Evolutionary conservation across 2,113 vertebrate species (phyloP).

Genomic region (Furnarius figulus): DNA sequence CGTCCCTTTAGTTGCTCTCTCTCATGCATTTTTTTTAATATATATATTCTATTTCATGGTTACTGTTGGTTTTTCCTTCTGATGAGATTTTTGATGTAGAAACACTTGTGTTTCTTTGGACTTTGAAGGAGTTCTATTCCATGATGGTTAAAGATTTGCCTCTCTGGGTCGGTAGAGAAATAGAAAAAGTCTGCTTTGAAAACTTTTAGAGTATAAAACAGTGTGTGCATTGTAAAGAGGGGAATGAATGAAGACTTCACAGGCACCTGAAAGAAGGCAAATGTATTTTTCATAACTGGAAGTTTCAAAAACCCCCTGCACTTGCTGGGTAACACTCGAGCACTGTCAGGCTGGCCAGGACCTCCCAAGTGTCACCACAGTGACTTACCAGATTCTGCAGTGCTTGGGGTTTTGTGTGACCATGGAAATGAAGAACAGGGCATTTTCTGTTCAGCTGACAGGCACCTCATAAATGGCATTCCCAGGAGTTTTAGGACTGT

Average conservation of each 20-base stretch:
- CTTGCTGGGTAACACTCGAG: background rate
- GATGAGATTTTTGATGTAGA: background rate
- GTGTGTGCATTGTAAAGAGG: background rate
- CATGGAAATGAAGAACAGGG: rapidly evolving
- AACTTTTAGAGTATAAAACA: background rate
- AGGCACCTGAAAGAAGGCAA: background rate
- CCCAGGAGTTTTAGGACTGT: background rate
- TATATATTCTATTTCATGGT: background rate
- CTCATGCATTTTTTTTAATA: background rate
- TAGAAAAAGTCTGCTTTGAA: background rate
- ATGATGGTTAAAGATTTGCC: background rate
- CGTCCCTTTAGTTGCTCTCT: background rate
- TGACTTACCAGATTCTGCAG: background rate
- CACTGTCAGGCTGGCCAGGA: background rate
- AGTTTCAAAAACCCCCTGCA: background rate
- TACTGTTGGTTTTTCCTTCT: background rate
- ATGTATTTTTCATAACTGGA: background rate
- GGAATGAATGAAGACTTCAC: background rate
- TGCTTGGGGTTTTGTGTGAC: background rate
- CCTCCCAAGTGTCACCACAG: background rate
- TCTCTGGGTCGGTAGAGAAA: background rate
- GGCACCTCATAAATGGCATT: background rate
- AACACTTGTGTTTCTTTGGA: background rate
- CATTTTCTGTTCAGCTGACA: background rate
- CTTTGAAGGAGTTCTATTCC: background rate